These are phyloP conservation scores for Chondrosia reniformis DNA, from an alignment of 37 sponge, comb jelly and placozoan genomes.

Conservation along the genomic window DNA sequence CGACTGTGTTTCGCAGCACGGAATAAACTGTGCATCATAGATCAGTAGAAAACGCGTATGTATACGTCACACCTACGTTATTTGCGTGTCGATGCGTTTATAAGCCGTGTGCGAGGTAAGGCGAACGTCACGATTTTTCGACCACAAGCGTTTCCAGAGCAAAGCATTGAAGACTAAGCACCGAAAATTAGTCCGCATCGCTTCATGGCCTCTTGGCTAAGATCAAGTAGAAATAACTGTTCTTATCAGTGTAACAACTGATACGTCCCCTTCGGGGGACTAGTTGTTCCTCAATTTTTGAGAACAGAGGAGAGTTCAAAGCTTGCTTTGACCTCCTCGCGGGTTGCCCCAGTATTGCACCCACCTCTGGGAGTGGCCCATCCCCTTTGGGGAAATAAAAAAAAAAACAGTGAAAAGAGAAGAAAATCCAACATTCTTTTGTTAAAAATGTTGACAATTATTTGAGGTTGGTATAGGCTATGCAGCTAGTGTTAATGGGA, in stretches of 20 bases:
- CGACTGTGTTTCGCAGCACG: background rate
- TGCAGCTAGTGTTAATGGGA: no score
- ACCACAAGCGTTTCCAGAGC: no score
- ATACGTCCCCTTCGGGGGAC: slow-evolving; percentile 25
- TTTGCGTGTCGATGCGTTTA: no score
- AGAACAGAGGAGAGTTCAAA: slow-evolving; percentile 22
- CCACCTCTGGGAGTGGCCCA: slow-evolving; percentile 66
- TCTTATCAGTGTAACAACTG: slow-evolving; percentile 78
- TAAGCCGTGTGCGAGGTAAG: no score
- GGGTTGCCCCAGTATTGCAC: slow-evolving; percentile 73
- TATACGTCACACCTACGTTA: no score
- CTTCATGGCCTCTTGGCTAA: slow-evolving; percentile 67
- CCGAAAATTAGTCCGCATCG: no score
- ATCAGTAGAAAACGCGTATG: no score
- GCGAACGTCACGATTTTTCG: no score
- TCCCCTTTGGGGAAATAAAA: slow-evolving; percentile 30
- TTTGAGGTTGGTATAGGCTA: no score
- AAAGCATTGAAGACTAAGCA: no score
- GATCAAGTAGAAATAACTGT: slow-evolving; percentile 79
- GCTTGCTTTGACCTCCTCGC: slow-evolving; percentile 61
- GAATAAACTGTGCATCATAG: background rate
- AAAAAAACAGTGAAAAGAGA: background rate
- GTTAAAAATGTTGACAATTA: no score
- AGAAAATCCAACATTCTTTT: background rate
- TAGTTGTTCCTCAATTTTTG: slow-evolving; percentile 66